Base-by-base conservation (phyloP, 2,888 invertebrate genomes). In the Exephanes ischioxanthus region DNA sequence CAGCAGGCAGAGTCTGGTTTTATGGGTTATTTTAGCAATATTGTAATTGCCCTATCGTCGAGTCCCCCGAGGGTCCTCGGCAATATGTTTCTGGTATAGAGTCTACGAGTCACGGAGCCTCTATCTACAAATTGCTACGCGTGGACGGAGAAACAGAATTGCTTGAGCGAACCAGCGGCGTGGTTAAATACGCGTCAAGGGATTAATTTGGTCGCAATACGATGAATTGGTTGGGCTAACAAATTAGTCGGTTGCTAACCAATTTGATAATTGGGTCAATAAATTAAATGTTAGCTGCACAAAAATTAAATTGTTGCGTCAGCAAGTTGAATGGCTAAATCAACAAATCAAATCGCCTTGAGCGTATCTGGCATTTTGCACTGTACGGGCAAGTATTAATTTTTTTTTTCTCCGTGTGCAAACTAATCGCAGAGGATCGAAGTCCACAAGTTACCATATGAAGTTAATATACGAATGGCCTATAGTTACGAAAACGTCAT, bases 21-120 rank as follows among this genome's bases (percentile, higher is more conserved):
- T 92, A 92, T 91, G 91, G 90, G 90, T 91, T 91, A 91, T 92
- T 92, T 93, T 93, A 91, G 89, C 91, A 92, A 92, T 93, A 93
- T 91, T 89, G 92, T 93, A 92, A 93, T 93, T 91, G 90, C 91
- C 85, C 88, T 83, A 78, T 86, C 81, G 83, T 85, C 80, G 80
- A 77, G 61, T 76, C 78, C 87, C 67, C 81, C 71, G 55, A 37
- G 26, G 51, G 37, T 55, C 79, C 48, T 45, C 58, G 55, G 45
- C 33, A 73, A 73, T 73, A 22, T 73, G 22, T 73, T 72, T 45
- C 48, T 48, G 41, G 37, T 63, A 58, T 70, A 67, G 45, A 19
- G 45, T 53, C 67, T 48, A 26, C 19, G 33, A 66, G 30, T 30
- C 45, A 26, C 51, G 70, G n/a, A 26, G n/a, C 14, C 41, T 45